A percentile compares a stretch with the other conserved stretches of the same genome.
Evolutionary conservation across 2,797 vertebrate species (phyloP).

Genomic region (Gambelia wislizenii): DNA sequence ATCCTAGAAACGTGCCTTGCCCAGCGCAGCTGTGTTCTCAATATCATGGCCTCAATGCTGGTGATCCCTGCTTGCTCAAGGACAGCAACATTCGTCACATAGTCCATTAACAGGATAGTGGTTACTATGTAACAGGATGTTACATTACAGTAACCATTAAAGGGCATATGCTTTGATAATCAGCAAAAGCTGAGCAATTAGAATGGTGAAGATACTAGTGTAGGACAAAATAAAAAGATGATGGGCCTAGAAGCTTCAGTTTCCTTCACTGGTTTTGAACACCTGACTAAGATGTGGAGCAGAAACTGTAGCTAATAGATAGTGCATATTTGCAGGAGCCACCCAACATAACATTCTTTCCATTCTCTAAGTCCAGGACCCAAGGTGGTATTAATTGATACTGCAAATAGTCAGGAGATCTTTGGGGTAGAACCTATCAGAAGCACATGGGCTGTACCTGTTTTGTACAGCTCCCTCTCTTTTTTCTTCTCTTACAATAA

Average conservation of each 20-base stretch:
- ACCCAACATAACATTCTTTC: too few relatives aligned
- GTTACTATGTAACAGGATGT: not conserved
- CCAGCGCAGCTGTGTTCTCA: too few relatives aligned
- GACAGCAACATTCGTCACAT: too few relatives aligned
- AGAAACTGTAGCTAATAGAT: slow-evolving; percentile 4
- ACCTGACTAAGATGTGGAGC: not conserved
- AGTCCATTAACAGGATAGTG: too few relatives aligned
- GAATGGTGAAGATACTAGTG: not conserved
- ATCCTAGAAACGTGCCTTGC: too few relatives aligned
- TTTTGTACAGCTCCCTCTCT: not conserved
- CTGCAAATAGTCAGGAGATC: not conserved
- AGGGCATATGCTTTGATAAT: not conserved
- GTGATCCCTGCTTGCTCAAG: too few relatives aligned
- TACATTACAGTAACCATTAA: too few relatives aligned
- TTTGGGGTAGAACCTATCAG: not conserved
- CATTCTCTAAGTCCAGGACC: too few relatives aligned
- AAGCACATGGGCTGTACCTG: not conserved
- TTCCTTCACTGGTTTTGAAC: not conserved
- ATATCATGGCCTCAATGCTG: too few relatives aligned
- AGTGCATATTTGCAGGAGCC: not conserved
- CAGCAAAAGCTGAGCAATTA: not conserved
- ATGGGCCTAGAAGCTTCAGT: not conserved
- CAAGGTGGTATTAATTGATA: too few relatives aligned
- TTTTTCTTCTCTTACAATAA: not conserved
- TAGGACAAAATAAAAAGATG: not conserved